A percentile compares a stretch with the other conserved stretches of the same genome.
These are phyloP conservation scores for Bombycilla garrulus DNA, from an alignment of 2,113 vertebrate species.

Conservation along the genomic window DNA sequence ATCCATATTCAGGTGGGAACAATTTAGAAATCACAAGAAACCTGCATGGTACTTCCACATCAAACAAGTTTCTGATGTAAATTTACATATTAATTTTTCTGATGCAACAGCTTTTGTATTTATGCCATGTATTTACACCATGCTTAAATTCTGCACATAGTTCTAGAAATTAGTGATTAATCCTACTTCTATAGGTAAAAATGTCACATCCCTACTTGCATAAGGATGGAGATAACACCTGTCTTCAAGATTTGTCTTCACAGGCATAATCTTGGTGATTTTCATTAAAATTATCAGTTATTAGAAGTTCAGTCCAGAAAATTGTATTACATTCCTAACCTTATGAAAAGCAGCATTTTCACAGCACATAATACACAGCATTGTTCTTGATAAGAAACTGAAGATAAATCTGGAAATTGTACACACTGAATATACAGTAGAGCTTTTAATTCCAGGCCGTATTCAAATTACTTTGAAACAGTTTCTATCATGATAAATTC, in stretches of 20 bases:
- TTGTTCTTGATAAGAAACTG: slow-evolving; percentile 20
- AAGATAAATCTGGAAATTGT: slow-evolving; percentile 56
- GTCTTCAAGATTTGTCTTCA: neutral
- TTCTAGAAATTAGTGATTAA: neutral
- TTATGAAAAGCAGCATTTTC: slow-evolving; percentile 52
- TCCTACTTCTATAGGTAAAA: neutral
- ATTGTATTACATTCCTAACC: slow-evolving; percentile 42
- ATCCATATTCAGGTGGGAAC: neutral
- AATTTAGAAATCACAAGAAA: neutral
- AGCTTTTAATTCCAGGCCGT: slow-evolving; percentile 18
- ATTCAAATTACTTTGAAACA: slow-evolving; percentile 52
- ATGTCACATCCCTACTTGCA: neutral
- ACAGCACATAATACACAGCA: slow-evolving; percentile 39
- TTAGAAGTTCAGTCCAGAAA: slow-evolving; percentile 38
- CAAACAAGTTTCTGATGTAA: neutral
- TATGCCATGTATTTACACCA: neutral
- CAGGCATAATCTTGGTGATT: neutral
- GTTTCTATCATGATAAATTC: slow-evolving; percentile 53
- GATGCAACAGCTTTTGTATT: neutral
- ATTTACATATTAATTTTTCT: neutral
- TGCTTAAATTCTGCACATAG: neutral
- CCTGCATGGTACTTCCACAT: neutral
- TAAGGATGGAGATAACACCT: neutral
- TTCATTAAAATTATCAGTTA: slow-evolving; percentile 62
- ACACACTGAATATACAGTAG: slow-evolving; percentile 1